Percentiles rank a stretch among this genome's conserved stretches.
Evolutionary conservation across 2,113 vertebrate species (phyloP).

Genomic region (Sprattus sprattus): DNA sequence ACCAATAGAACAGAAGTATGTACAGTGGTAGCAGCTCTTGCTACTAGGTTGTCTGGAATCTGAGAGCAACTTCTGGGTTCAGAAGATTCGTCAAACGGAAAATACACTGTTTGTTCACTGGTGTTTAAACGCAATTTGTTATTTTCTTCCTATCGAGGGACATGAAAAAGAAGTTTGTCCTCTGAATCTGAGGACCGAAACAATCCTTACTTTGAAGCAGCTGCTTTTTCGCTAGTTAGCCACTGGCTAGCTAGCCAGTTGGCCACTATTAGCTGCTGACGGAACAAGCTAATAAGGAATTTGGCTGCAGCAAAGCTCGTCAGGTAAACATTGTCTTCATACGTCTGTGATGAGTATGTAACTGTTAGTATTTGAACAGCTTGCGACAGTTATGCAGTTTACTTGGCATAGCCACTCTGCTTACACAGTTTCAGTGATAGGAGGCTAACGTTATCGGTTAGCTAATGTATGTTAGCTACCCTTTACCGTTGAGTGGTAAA

Average conservation of each 20-base stretch:
- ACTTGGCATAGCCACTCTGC: background rate
- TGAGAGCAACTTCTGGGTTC: conserved; percentile 34
- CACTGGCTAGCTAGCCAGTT: conserved; percentile 49
- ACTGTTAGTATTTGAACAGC: background rate
- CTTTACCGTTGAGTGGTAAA: background rate
- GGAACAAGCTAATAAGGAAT: conserved; percentile 52
- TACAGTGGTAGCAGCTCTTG: background rate
- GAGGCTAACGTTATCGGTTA: conserved; percentile 25
- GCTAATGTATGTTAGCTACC: background rate
- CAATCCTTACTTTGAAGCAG: background rate
- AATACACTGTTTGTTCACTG: background rate
- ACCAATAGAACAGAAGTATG: conserved; percentile 14
- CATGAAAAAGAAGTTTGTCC: background rate
- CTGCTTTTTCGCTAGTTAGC: background rate
- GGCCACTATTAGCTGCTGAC: conserved; percentile 57
- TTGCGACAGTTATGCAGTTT: background rate
- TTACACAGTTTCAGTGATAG: background rate
- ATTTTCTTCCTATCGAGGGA: background rate
- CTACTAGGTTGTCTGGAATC: conserved; percentile 1
- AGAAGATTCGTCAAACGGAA: conserved; percentile 30
- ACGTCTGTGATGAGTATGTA: background rate
- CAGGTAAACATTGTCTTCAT: conserved; percentile 41
- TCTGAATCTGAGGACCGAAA: background rate
- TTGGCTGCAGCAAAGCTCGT: conserved; percentile 46
- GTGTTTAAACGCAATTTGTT: background rate